phyloP scores from a whole-genome alignment of 2,888 invertebrate species.

The Amblyjoppa fuscipennis region DNA sequence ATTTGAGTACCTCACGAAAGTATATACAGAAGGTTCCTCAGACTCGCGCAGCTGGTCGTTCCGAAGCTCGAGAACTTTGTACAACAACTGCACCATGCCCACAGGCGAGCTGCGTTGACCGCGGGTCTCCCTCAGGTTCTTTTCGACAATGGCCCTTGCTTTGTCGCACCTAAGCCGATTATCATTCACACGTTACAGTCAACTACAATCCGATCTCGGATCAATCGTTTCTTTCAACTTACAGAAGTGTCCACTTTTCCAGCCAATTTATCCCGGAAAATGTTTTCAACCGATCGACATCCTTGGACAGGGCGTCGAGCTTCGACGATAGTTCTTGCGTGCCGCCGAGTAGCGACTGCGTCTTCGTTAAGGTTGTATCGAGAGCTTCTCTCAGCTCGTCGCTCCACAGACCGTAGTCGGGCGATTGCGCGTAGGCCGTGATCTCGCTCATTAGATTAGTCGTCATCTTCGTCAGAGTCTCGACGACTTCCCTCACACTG shows the following conservation, averaged over 20 bases:
- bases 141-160: slow-evolving; percentile 85
- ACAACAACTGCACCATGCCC: slow-evolving; percentile 87
- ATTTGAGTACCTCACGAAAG: slow-evolving; percentile 44
- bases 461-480: not conserved
- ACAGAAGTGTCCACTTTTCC: slow-evolving; percentile 69
- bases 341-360: slow-evolving; percentile 84
- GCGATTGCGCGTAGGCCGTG: slow-evolving; percentile 1
- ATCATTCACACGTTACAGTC: not conserved
- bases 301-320: slow-evolving; percentile 62
- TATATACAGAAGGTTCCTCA: not conserved
- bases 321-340: slow-evolving; percentile 83
- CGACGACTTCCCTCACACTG: slow-evolving; percentile 67
- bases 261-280: slow-evolving; percentile 59
- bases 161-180: slow-evolving; percentile 81
- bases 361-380: slow-evolving; percentile 78
- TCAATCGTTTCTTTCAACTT: slow-evolving; percentile 63
- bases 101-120: slow-evolving; percentile 84
- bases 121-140: slow-evolving; percentile 85
- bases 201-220: not conserved
- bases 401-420: not conserved
- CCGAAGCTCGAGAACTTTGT: slow-evolving; percentile 86
- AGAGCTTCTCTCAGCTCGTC: slow-evolving; percentile 8
- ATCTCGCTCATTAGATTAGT: slow-evolving; percentile 19
- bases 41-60: slow-evolving; percentile 74
- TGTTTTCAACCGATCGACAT: slow-evolving; percentile 65